phyloP scores from a whole-genome alignment of 2,888 invertebrate species.

The Macaria liturata region DNA sequence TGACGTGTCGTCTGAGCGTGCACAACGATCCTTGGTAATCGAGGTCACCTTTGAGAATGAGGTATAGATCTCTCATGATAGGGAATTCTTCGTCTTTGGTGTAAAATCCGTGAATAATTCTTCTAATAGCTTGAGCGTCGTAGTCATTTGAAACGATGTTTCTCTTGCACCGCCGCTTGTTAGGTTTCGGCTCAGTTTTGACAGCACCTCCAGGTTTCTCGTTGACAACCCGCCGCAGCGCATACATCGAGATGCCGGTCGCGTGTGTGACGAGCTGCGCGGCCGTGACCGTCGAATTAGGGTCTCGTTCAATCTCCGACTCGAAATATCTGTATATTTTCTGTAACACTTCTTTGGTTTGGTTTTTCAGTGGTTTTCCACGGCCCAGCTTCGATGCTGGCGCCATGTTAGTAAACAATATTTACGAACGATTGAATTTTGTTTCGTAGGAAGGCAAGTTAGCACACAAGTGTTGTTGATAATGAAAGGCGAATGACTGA shows the following conservation, averaged over 20 bases:
- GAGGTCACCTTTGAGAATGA: conserved; percentile 43
- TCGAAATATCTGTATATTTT: conserved; percentile 46
- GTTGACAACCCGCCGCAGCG: conserved; percentile 40
- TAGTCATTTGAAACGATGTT: conserved; percentile 39
- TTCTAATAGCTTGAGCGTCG: conserved; percentile 42
- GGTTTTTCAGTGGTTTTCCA: conserved; percentile 44
- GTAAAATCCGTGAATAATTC: conserved; percentile 45
- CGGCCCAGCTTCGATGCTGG: conserved; percentile 44
- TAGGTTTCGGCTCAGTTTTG: conserved; percentile 36
- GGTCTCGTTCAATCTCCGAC: conserved; percentile 43
- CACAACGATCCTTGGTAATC: conserved; percentile 46
- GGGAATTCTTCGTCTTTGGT: conserved; percentile 45
- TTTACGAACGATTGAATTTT: conserved; percentile 30
- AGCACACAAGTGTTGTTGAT: conserved; percentile 47
- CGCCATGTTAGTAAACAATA: conserved; percentile 42
- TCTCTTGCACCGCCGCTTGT: conserved; percentile 37
- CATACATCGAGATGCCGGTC: conserved; percentile 45
- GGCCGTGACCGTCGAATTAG: conserved; percentile 45
- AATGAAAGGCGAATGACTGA: conserved; percentile 48
- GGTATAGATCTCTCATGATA: conserved; percentile 43
- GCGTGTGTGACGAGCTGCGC: conserved; percentile 46
- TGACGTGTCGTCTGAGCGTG: conserved; percentile 42
- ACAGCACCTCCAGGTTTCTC: conserved; percentile 34
- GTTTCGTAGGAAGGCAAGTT: conserved; percentile 30
- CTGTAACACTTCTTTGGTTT: conserved; percentile 45